phyloP scores from a whole-genome alignment of 2,797 vertebrate genomes.

The Xenentodon cancila region DNA sequence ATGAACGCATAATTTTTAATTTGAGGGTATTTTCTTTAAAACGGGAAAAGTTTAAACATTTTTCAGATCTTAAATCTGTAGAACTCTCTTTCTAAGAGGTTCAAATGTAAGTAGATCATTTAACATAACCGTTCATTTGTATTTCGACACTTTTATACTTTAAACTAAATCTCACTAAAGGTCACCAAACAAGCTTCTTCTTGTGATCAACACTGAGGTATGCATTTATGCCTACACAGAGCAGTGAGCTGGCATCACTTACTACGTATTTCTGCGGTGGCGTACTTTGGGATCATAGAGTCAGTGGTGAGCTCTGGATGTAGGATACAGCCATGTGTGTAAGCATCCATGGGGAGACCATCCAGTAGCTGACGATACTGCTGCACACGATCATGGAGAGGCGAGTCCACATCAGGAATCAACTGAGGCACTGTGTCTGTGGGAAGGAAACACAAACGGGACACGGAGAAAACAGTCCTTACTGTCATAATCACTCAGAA shows the following conservation, averaged over 20 bases:
- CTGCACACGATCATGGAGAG: conserved; percentile 88
- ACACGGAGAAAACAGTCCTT: background rate
- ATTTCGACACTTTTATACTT: no score
- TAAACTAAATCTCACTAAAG: no score
- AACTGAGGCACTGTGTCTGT: conserved; percentile 90
- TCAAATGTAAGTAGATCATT: no score
- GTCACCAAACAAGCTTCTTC: background rate
- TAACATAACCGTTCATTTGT: no score
- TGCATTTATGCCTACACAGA: background rate
- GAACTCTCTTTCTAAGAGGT: no score
- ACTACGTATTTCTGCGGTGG: conserved; percentile 99
- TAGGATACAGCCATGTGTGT: conserved; percentile 99
- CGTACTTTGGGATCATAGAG: conserved; percentile 99
- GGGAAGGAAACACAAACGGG: conserved; percentile 1
- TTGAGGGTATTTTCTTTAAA: no score
- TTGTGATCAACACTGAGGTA: background rate
- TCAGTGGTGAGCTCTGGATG: conserved; percentile 98
- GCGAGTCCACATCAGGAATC: conserved; percentile 89
- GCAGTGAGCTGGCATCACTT: conserved; percentile 81
- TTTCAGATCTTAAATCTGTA: no score
- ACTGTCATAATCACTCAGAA: background rate
- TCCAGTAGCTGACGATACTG: conserved; percentile 97
- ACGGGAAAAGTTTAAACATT: no score
- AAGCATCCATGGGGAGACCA: conserved; percentile 96
- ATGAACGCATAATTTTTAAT: no score